These are phyloP conservation scores for Sinotaia quadrata DNA, from an alignment of 2,888 invertebrate genomes.

Conservation along the genomic window DNA sequence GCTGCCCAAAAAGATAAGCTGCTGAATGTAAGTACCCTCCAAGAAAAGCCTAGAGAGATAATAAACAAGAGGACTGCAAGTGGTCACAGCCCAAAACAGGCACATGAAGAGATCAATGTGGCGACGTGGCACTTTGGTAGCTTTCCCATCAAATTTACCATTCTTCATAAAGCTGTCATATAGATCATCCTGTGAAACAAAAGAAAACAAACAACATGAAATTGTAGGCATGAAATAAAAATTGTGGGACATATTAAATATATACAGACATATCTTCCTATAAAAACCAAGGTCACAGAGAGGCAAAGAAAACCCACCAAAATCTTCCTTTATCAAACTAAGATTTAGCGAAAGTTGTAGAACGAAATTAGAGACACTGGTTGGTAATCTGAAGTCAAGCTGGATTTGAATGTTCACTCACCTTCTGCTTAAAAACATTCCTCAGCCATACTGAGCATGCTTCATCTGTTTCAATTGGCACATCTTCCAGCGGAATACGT, in stretches of 20 bases:
- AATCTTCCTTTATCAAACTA: too few species aligned
- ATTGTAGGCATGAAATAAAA: too few species aligned
- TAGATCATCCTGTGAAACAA: constrained; percentile 72
- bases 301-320: too few species aligned
- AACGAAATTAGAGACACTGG: too few species aligned
- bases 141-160: constrained; percentile 55
- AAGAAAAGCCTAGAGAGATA: constrained; percentile 57
- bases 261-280: too few species aligned
- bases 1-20: constrained; percentile 81
- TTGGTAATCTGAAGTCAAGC: too few species aligned
- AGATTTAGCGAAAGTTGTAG: too few species aligned
- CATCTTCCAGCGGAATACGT: constrained; percentile 84
- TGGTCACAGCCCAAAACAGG: constrained; percentile 65
- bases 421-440: constrained; percentile 81
- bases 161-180: constrained; percentile 67
- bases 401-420: too few species aligned
- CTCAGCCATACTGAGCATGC: constrained; percentile 87
- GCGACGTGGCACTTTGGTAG: constrained; percentile 51
- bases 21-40: constrained; percentile 80
- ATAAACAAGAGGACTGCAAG: constrained; percentile 63
- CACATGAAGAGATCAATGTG: constrained; percentile 62
- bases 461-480: constrained; percentile 83
- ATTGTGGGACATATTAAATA: too few species aligned
- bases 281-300: too few species aligned
- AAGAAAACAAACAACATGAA: too few species aligned